Base-by-base conservation (phyloP, 2,888 invertebrate species). In the Cyclophora albipunctata region DNA sequence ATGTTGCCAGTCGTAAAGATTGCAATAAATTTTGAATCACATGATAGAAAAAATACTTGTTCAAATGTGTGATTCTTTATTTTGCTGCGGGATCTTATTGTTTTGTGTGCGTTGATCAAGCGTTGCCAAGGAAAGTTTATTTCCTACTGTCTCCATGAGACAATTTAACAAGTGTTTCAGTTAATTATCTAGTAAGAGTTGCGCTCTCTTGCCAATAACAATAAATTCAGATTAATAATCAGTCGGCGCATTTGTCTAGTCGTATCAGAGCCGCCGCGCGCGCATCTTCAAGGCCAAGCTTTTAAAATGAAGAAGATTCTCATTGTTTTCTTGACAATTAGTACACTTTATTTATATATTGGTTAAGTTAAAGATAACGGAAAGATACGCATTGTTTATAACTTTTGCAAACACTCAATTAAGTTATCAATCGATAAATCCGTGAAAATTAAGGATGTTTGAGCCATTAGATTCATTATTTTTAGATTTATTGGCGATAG, bases 151-250 rank as follows among this genome's bases (percentile, higher is more conserved):
- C 75, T 75, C 73, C 66, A 67, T 67, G 76, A 72, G 75, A 75
- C 74, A 73, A 73, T 78, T 75, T 71, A 70, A 77, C 77, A 80
- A 80, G 73, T 77, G 77, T 77, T 75, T 71, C 72, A 67, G 69
- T 73, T 78, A 76, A 77, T 77, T 75, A 75, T 74, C 66, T 69
- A 57, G 64, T 60, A 63, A 54, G 69, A 73, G 71, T 72, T 75
- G 63, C 67, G 66, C 67, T 66, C 67, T 62, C 70, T 71, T 79
- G 81, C 80, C 80, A 84, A 83, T 83, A 70, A 68, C 73, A 73
- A 78, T 81, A 81, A 80, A 82, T 80, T 71, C 66, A 66, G 72
- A 77, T 78, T 80, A 79, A 80, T 81, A 80, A 81, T 76, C 73
- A 69, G 71, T 64, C 67, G 69, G 55, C 60, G 61, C 62, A 67